Base-by-base conservation (phyloP, 2,113 vertebrate genomes). In the Indri indri region DNA sequence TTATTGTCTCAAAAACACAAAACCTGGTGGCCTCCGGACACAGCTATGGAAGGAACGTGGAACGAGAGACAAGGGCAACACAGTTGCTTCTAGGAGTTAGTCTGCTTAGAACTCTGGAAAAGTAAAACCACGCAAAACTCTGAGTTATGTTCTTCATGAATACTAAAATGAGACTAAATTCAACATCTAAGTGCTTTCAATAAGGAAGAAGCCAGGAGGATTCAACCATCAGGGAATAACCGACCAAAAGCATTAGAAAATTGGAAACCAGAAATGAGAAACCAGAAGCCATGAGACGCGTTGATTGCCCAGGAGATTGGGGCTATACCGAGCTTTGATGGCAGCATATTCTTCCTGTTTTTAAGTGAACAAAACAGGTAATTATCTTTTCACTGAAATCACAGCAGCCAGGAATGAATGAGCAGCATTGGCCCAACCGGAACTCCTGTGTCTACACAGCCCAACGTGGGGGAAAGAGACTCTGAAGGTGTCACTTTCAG, bases 71-170 rank as follows among this genome's bases (percentile, higher is more conserved):
- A 9, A 25, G n/a, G 1, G 14, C 0, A 2, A 22, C 34, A 45
- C 3, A 0, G 32, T 40, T 34, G 79, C 91, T 91, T 94, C 14
- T 30, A 30, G 27, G 65, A 79, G 80, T 92, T 96, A 52, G 90
- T 97, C 97, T 93, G 81, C 96, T 82, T 5, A 71, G 80, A 81
- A 47, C 63, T 95, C 90, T 80, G 47, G n/a, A 79, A 71, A 90
- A 88, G 95, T 92, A 95, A 88, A 93, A 45, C 45, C 63, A 57
- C 81, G 86, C 86, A 42, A 73, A 73, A 91, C 52, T 91, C 61
- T 1, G 25, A 88, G 83, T n/a, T 66, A 8, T 65, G 93, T 88
- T 96, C 20, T 22, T 71, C 25, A 2, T 92, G 96, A 95, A 96
- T 88, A 88, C 52, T 94, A 90, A 94, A 96, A 83, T 9, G 16